These are phyloP conservation scores for Coturnix japonica DNA, from an alignment of 2,113 vertebrate species.

Conservation along the genomic window DNA sequence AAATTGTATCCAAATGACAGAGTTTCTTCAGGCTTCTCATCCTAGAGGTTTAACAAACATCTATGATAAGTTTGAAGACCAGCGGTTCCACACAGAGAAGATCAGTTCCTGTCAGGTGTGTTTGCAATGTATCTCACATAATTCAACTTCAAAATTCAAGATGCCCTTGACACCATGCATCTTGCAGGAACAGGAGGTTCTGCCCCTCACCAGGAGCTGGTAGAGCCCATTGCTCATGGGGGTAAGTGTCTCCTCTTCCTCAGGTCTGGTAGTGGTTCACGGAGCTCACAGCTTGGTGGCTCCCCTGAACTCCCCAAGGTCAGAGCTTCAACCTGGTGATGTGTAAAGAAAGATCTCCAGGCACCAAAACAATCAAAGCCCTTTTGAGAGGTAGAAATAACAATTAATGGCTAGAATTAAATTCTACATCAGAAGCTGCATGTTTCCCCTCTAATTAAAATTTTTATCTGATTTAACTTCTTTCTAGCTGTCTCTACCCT, in stretches of 20 bases:
- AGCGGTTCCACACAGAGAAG: not conserved
- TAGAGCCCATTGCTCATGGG: not conserved
- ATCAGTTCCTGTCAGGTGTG: not conserved
- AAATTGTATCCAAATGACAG: not conserved
- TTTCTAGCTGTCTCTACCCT: not conserved
- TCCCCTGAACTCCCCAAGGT: not conserved
- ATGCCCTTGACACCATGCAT: not conserved
- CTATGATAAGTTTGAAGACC: not conserved
- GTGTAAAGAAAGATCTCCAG: not conserved
- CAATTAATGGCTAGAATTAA: not conserved
- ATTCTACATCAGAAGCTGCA: not conserved
- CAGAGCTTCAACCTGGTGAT: not conserved
- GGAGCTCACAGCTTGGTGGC: not conserved
- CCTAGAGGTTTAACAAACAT: not conserved
- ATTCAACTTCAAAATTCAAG: not conserved
- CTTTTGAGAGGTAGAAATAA: not conserved
- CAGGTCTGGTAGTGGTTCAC: rapidly evolving
- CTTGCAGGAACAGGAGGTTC: not conserved
- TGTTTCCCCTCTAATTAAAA: not conserved
- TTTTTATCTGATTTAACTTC: not conserved
- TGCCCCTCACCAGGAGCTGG: not conserved
- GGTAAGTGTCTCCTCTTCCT: not conserved
- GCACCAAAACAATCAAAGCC: not conserved
- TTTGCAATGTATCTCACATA: not conserved
- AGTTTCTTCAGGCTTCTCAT: not conserved